Evolutionary conservation across 2,888 invertebrate species (phyloP).

Genomic region (Leptodirus hochenwartii): DNA sequence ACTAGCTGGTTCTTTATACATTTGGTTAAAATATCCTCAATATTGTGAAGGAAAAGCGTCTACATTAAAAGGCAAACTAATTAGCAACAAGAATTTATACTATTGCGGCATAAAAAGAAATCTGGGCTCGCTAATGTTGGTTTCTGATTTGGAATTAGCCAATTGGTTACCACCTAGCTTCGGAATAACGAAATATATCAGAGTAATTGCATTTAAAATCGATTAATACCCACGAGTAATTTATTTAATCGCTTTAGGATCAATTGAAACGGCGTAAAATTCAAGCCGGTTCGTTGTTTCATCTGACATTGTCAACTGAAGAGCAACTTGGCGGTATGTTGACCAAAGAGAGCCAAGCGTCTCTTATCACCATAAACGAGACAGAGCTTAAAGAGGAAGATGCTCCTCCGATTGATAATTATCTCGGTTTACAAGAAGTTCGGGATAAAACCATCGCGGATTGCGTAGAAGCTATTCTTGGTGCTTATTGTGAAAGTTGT

Average conservation of each 20-base stretch:
- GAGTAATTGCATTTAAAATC: slow-evolving; percentile 28
- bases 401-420: slow-evolving; percentile 14
- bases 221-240: too few species aligned
- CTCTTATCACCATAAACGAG: slow-evolving; percentile 12
- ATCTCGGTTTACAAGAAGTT: slow-evolving; percentile 30
- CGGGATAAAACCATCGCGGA: slow-evolving; percentile 60
- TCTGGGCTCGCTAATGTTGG: slow-evolving; percentile 42
- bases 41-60: slow-evolving; percentile 67
- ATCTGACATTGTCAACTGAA: slow-evolving; percentile 26
- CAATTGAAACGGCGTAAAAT: too few species aligned
- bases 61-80: slow-evolving; percentile 44
- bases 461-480: slow-evolving; percentile 70
- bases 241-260: too few species aligned
- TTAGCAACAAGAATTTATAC: slow-evolving; percentile 76
- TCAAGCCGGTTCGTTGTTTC: slow-evolving; percentile 31
- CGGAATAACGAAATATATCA: slow-evolving; percentile 34
- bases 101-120: slow-evolving; percentile 41
- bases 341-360: slow-evolving; percentile 14
- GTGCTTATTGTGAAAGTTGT: slow-evolving; percentile 43
- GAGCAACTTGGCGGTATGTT: slow-evolving; percentile 25
- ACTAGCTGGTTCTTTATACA: slow-evolving; percentile 51
- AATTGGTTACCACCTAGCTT: slow-evolving; percentile 70
- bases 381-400: slow-evolving; percentile 4
- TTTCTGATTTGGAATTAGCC: slow-evolving; percentile 43
- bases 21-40: slow-evolving; percentile 47